Evolutionary conservation across 2,113 vertebrate genomes (phyloP).

Genomic region (Prionailurus bengalensis): DNA sequence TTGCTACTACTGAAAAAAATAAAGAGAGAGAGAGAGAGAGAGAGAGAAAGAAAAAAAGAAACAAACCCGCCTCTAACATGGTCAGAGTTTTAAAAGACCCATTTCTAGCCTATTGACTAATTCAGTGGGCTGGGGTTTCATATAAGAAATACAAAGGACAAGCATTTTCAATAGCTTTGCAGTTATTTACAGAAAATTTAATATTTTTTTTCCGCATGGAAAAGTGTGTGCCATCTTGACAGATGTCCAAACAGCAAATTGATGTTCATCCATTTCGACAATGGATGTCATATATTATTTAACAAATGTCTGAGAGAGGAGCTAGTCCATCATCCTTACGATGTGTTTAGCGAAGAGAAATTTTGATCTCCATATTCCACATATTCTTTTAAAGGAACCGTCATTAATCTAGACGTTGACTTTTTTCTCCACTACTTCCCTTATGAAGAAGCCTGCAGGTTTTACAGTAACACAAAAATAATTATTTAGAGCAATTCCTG

Average conservation of each 20-base stretch:
- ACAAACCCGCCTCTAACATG: background rate
- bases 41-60: background rate
- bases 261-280: conserved; percentile 80
- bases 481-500: conserved; percentile 52
- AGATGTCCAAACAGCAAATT: conserved; percentile 81
- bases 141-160: conserved; percentile 68
- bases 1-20: background rate
- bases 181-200: conserved; percentile 83
- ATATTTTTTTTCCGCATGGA: conserved; percentile 76
- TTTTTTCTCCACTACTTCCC: conserved; percentile 59
- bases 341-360: conserved; percentile 74
- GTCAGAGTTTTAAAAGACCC: conserved; percentile 74
- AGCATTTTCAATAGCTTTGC: conserved; percentile 69
- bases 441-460: conserved; percentile 50
- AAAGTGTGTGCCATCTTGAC: conserved; percentile 81
- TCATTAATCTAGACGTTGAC: conserved; percentile 42
- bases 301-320: conserved; percentile 70
- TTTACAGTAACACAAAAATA: conserved; percentile 10
- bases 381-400: conserved; percentile 55
- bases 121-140: conserved; percentile 72
- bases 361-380: conserved; percentile 73
- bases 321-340: conserved; percentile 67
- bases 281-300: conserved; percentile 74
- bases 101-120: conserved; percentile 69
- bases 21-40: background rate